phyloP scores from a whole-genome alignment of 1,140 invertebrate species.

The Pogonognathellus flavescens region DNA sequence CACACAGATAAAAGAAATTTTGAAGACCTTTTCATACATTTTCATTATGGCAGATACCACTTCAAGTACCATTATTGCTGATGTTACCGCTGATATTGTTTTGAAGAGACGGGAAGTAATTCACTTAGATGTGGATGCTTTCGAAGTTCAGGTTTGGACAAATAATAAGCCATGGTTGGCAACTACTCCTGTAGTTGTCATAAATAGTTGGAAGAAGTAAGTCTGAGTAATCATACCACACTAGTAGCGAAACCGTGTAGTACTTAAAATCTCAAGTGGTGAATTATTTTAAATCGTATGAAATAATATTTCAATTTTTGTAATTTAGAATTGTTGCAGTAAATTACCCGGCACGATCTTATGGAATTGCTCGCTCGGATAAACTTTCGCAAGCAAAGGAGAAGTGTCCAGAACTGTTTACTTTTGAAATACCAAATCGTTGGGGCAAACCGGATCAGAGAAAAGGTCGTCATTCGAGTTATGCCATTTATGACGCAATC shows the following conservation, averaged over 20 bases:
- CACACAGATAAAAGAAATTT: too few species aligned
- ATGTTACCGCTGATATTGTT: not conserved
- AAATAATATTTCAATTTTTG: not conserved
- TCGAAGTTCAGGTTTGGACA: not conserved
- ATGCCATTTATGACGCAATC: not conserved
- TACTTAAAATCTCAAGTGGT: too few species aligned
- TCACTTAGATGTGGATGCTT: not conserved
- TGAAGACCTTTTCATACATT: too few species aligned
- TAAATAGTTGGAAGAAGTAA: not conserved
- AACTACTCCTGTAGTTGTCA: not conserved
- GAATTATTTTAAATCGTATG: not conserved
- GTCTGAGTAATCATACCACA: not conserved
- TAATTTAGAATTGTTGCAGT: not conserved
- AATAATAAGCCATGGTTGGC: not conserved
- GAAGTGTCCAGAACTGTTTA: not conserved
- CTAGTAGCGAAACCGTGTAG: too few species aligned
- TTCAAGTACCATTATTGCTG: not conserved
- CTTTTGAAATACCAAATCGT: not conserved
- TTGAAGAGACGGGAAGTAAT: not conserved
- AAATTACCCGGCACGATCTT: not conserved
- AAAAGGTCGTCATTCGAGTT: not conserved
- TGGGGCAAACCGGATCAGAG: not conserved
- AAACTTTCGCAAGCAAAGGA: not conserved
- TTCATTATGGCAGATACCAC: not conserved
- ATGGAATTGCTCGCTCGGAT: not conserved